Base-by-base conservation (phyloP, 1,140 invertebrate species). In the Thrips palmi region DNA sequence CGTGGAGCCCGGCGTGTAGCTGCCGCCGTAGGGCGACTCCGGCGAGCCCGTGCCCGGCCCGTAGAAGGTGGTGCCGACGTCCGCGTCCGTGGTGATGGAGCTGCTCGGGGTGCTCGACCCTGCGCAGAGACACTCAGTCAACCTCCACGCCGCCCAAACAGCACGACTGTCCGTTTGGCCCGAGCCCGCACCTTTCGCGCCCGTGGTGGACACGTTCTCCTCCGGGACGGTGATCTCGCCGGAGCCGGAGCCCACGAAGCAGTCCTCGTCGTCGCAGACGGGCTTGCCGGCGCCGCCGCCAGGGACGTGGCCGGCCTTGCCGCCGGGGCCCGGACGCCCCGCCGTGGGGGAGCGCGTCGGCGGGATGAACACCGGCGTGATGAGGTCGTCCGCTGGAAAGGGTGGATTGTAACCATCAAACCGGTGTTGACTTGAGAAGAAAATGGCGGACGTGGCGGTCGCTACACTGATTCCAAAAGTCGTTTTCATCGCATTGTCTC, bases 331-430 rank as follows among this genome's bases (percentile, higher is more conserved):
- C 8, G 42, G 46, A 12, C 41, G 44, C 20, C 48, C 31, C 1
- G 62, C 65, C 11, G 70, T 68, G 14, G 79, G 74, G 39, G 74
- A 67, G 43, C 70, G 68, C 17, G 83, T 85, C 3, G 81, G 74
- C 14, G 84, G 79, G 10, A 85, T 77, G 57, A 88, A 89, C 0
- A 89, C 83, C 0, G 86, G 86, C 0, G 86, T 92, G 35, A 92
- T 88, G 11, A 92, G 64, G 52, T 91, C 84, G 54, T 88, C 84
- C 33, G 55, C 58, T 60, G 45, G 2, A 43, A 39, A 41, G 10
- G 6, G n/a, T n/a, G n/a, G n/a, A n/a, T n/a, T n/a, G n/a, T n/a
- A n/a, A n/a, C n/a, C n/a, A n/a, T n/a, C n/a, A n/a, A n/a, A n/a
- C n/a, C n/a, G n/a, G n/a, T n/a, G n/a, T n/a, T n/a, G n/a, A n/a